These are phyloP conservation scores for Nezara viridula DNA, from an alignment of 2,888 invertebrate species.

Conservation along the genomic window DNA sequence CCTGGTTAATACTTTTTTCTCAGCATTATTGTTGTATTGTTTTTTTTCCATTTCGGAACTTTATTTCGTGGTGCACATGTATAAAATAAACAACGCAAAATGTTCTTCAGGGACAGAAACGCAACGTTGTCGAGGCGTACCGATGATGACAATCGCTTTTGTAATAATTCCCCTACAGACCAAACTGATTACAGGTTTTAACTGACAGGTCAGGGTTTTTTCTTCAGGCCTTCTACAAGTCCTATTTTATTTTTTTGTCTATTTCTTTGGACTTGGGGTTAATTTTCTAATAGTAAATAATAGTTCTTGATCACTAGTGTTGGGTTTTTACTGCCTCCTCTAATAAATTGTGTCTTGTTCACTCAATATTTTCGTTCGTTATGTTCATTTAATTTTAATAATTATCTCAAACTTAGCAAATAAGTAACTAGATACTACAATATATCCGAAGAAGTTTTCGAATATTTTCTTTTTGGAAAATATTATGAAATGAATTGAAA, in stretches of 20 bases:
- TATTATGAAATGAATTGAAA: too few species aligned
- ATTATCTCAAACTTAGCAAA: too few species aligned
- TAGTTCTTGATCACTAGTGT: neutral
- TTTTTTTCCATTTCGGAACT: neutral
- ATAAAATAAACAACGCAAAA: neutral
- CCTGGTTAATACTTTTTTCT: neutral
- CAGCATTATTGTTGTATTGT: neutral
- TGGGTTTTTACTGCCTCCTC: neutral
- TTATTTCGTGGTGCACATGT: neutral
- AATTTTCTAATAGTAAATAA: neutral
- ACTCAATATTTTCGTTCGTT: too few species aligned
- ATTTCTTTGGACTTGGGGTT: neutral
- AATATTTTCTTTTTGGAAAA: too few species aligned
- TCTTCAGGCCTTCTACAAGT: conserved; percentile 1
- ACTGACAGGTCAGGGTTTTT: conserved; percentile 32
- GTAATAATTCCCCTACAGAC: conserved; percentile 34
- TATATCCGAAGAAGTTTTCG: too few species aligned
- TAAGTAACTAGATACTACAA: too few species aligned
- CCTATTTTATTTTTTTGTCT: neutral
- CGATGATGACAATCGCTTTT: conserved; percentile 37
- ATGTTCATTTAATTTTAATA: too few species aligned
- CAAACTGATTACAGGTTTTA: conserved; percentile 43
- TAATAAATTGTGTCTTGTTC: neutral
- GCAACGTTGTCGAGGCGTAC: neutral
- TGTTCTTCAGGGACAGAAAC: neutral